These are phyloP conservation scores for Danaus plexippus DNA, from an alignment of 1,140 invertebrate genomes.

Conservation along the genomic window DNA sequence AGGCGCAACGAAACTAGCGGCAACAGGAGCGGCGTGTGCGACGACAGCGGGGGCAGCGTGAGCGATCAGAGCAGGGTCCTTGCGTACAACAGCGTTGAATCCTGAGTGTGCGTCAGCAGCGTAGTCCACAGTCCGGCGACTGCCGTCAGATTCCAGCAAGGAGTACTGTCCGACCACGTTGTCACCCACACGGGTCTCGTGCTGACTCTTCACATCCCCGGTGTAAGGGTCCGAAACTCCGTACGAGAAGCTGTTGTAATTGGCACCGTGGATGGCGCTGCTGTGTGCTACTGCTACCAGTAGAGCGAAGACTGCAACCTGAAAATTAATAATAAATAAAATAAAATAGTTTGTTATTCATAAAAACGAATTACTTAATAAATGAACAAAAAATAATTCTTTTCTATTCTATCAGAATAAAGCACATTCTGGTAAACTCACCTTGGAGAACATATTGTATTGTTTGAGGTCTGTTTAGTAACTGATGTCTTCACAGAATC, in stretches of 20 bases:
- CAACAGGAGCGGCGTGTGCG: too few species aligned
- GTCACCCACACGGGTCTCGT: constrained; percentile 69
- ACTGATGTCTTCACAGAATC: constrained; percentile 14
- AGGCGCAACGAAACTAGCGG: too few species aligned
- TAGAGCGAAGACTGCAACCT: constrained; percentile 36
- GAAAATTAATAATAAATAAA: constrained; percentile 13
- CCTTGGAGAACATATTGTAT: constrained; percentile 23
- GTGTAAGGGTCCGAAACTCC: constrained; percentile 65
- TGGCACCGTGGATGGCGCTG: constrained; percentile 41
- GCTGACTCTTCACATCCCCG: constrained; percentile 68
- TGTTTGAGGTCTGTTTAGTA: constrained; percentile 18
- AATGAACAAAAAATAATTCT: too few species aligned
- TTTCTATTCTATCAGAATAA: too few species aligned
- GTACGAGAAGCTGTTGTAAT: constrained; percentile 56
- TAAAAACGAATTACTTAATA: too few species aligned
- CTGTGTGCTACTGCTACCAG: constrained; percentile 31
- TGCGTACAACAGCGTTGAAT: constrained; percentile 67
- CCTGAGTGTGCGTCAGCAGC: constrained; percentile 56
- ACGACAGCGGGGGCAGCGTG: constrained; percentile 1
- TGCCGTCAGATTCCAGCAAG: constrained; percentile 66
- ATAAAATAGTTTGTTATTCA: neutral
- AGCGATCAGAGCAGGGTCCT: constrained; percentile 24
- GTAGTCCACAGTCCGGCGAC: constrained; percentile 67
- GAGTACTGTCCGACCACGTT: constrained; percentile 71
- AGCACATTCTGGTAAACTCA: constrained; percentile 1